These are phyloP conservation scores for Astreopora myriophthalma DNA, from an alignment of 64 coral and sea anemone species.

Conservation along the genomic window DNA sequence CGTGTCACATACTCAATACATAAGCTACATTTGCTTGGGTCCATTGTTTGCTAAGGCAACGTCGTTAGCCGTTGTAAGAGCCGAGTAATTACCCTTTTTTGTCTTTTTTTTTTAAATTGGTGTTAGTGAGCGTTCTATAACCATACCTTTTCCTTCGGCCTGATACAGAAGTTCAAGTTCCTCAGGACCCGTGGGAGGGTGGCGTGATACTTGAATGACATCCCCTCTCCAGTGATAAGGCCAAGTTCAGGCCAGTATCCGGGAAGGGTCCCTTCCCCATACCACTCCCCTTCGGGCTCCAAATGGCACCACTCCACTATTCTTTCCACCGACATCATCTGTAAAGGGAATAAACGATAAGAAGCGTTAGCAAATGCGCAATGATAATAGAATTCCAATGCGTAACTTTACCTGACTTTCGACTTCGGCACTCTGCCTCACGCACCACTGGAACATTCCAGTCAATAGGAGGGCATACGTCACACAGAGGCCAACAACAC, in stretches of 20 bases:
- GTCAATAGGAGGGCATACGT: conserved; percentile 83
- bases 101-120: too few relatives aligned
- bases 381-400: too few relatives aligned
- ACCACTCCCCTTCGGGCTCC: conserved; percentile 82
- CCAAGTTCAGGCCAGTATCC: conserved; percentile 82
- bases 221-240: conserved; percentile 77
- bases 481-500: conserved; percentile 77
- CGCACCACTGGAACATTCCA: conserved; percentile 89
- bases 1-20: too few relatives aligned
- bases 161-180: conserved; percentile 90
- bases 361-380: too few relatives aligned
- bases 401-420: conserved; percentile 80
- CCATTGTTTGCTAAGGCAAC: too few relatives aligned
- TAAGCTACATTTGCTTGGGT: too few relatives aligned
- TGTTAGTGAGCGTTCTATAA: not conserved
- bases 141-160: conserved; percentile 90
- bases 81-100: not conserved
- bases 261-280: conserved; percentile 36
- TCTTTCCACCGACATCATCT: conserved; percentile 97
- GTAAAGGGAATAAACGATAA: not conserved
- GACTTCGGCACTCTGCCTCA: conserved; percentile 86
- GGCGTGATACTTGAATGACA: conserved; percentile 86
- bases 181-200: conserved; percentile 90
- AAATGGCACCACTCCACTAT: conserved; percentile 71
- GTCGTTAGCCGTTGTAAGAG: too few relatives aligned